phyloP scores from a whole-genome alignment of 2,113 vertebrate species.

The Manacus vitellinus region DNA sequence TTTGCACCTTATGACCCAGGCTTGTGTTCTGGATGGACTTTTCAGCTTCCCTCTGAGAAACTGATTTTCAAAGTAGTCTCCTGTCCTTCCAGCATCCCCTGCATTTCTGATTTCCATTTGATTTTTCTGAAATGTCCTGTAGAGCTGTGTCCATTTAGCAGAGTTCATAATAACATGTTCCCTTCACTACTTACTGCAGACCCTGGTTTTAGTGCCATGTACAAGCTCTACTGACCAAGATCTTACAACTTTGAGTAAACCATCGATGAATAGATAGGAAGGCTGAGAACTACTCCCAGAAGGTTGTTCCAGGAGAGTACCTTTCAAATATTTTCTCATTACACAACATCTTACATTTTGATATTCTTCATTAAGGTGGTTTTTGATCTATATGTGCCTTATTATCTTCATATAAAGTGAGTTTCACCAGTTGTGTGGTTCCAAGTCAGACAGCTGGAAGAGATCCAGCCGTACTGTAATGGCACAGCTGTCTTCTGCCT shows the following conservation, averaged over 20 bases:
- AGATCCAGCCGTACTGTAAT: background rate
- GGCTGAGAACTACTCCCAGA: background rate
- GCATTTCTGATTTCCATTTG: background rate
- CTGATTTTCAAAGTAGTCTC: background rate
- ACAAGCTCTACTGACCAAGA: background rate
- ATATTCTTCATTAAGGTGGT: background rate
- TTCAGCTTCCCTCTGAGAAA: background rate
- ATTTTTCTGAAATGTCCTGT: background rate
- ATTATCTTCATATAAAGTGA: background rate
- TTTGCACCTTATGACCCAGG: background rate
- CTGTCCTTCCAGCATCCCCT: background rate
- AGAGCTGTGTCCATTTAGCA: background rate
- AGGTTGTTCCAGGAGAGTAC: background rate
- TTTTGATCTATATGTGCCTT: background rate
- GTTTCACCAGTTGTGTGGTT: background rate
- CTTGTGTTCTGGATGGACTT: background rate
- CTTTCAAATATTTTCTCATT: background rate
- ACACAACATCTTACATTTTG: background rate
- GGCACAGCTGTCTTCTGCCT: background rate
- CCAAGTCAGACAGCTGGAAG: background rate
- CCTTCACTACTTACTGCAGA: background rate
- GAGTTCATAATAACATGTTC: background rate
- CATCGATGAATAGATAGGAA: accelerated
- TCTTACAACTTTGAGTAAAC: background rate
- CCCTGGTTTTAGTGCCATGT: background rate